Evolutionary conservation across 2,113 vertebrate species (phyloP).

Genomic region (Etheostoma spectabile): DNA sequence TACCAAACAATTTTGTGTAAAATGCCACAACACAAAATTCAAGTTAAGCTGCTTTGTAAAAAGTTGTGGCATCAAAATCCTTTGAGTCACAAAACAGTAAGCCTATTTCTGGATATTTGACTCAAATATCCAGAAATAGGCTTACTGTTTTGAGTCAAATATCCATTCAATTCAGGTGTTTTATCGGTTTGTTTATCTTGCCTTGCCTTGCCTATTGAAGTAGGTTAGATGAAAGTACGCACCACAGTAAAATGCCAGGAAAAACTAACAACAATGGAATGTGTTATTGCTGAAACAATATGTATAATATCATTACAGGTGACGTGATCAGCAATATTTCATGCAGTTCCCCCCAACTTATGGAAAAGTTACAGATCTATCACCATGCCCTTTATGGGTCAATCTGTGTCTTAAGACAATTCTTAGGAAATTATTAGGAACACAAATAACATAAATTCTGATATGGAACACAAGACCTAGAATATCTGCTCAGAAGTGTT

Average conservation of each 20-base stretch:
- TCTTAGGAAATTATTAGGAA: too few species aligned
- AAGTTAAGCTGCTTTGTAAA: conserved; percentile 12
- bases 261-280: conserved; percentile 21
- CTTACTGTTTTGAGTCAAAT: too few species aligned
- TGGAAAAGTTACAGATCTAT: neutral
- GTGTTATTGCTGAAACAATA: conserved; percentile 1
- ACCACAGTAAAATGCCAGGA: neutral
- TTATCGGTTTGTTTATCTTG: too few species aligned
- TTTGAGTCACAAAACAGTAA: neutral
- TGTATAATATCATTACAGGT: neutral
- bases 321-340: neutral
- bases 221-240: neutral
- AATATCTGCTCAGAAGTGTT: neutral
- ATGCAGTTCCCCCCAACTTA: neutral
- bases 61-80: neutral
- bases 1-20: conserved; percentile 17
- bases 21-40: conserved; percentile 20
- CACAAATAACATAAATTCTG: neutral
- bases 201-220: too few species aligned
- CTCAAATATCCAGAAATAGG: too few species aligned
- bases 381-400: conserved; percentile 6
- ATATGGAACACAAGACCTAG: neutral
- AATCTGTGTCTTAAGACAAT: too few species aligned
- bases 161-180: too few species aligned
- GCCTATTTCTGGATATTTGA: neutral